These are phyloP conservation scores for Dendroctonus ponderosae DNA, from an alignment of 1,140 invertebrate species.

Conservation along the genomic window DNA sequence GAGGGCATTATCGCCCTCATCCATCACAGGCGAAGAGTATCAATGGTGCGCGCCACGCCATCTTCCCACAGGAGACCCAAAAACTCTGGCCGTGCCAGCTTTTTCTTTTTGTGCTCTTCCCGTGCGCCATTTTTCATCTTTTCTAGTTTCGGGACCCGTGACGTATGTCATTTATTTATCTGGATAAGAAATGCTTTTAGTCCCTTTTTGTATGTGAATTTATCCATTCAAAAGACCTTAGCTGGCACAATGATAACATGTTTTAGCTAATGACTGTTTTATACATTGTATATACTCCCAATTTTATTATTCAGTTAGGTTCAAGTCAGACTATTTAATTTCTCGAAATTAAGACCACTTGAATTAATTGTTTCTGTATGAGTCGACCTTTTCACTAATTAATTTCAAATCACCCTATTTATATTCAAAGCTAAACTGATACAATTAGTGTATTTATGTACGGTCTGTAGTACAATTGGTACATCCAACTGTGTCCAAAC, in stretches of 20 bases:
- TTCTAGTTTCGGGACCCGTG: slow-evolving; percentile 48
- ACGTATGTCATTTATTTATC: slow-evolving; percentile 47
- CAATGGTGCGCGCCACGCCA: slow-evolving; percentile 45
- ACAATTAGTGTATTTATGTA: no score
- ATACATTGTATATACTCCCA: no score
- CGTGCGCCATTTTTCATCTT: slow-evolving; percentile 49
- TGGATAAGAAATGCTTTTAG: slow-evolving; percentile 34
- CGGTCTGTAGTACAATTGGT: no score
- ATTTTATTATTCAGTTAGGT: no score
- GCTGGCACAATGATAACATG: background rate
- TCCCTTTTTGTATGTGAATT: slow-evolving; percentile 30
- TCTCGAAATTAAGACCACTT: no score
- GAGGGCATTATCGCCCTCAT: slow-evolving; percentile 52
- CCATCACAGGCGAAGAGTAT: slow-evolving; percentile 52
- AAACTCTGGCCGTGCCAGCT: slow-evolving; percentile 46
- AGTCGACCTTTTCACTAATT: no score
- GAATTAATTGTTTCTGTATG: no score
- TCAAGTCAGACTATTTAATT: no score
- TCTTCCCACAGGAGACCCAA: slow-evolving; percentile 51
- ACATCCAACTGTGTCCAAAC: no score
- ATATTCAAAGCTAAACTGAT: no score
- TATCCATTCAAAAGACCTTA: slow-evolving; percentile 19
- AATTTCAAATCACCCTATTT: no score
- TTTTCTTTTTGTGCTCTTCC: slow-evolving; percentile 48
- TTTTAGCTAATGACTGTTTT: no score